Percentiles rank a stretch among this genome's conserved stretches.
Evolutionary conservation across 2,888 invertebrate species (phyloP).

Genomic region (Stenotaenia linearis): DNA sequence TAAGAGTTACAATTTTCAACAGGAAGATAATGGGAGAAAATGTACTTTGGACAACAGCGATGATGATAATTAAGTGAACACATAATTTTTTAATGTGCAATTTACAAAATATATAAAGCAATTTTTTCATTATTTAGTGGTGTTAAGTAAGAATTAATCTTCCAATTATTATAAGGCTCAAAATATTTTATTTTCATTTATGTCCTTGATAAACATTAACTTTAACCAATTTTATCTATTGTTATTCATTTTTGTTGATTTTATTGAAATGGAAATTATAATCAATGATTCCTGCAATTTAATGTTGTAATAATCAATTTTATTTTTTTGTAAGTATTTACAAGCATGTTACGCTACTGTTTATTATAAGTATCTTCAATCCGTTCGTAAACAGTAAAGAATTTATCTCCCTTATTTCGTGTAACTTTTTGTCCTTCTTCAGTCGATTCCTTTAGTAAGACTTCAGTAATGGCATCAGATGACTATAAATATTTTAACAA

Average conservation of each 20-base stretch:
- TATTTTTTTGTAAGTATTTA: neutral
- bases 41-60: neutral
- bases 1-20: neutral
- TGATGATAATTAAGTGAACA: neutral
- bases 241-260: neutral
- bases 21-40: neutral
- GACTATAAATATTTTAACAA: neutral
- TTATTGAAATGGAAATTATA: neutral
- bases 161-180: too few species aligned
- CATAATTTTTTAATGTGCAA: neutral
- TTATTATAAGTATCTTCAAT: constrained; percentile 53
- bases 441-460: constrained; percentile 51
- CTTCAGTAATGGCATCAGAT: neutral
- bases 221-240: neutral
- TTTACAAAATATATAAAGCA: neutral
- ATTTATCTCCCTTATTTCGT: constrained; percentile 89
- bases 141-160: too few species aligned
- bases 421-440: constrained; percentile 98
- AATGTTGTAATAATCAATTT: neutral
- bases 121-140: neutral
- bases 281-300: neutral
- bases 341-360: neutral
- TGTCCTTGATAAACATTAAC: neutral
- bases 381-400: constrained; percentile 79
- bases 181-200: too few species aligned